A percentile compares a stretch with the other conserved stretches of the same genome.
Conservation (phyloP, 2,113 vertebrate genomes). For the Ancistrus triradiatus region DNA sequence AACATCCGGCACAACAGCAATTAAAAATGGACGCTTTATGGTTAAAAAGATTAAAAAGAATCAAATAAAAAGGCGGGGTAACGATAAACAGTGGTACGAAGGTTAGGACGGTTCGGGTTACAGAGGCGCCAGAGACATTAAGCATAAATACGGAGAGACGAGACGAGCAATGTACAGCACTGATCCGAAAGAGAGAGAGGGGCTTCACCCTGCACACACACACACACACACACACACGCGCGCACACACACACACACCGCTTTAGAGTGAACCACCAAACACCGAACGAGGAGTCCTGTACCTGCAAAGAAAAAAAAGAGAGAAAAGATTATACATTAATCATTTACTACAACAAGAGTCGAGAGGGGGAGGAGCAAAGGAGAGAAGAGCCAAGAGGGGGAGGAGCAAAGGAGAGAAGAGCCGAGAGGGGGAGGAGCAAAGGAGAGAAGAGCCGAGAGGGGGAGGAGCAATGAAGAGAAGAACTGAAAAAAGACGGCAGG, state of each 20-base stretch:
- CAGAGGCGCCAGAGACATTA: no score
- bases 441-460: no score
- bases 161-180: conserved; percentile 78
- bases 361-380: no score
- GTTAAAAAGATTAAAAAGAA: conserved; percentile 19
- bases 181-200: conserved; percentile 66
- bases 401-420: no score
- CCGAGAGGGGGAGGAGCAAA: no score
- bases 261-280: neutral
- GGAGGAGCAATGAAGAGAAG: no score
- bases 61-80: conserved; percentile 46
- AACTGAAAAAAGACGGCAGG: neutral
- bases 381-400: no score
- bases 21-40: conserved; percentile 65
- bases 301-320: neutral
- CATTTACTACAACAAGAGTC: no score
- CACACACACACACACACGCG: conserved; percentile 48
- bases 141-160: conserved; percentile 92
- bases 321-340: no score
- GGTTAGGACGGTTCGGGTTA: conserved; percentile 63
- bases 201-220: conserved; percentile 43
- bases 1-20: conserved; percentile 25
- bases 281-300: neutral
- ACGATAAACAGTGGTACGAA: conserved; percentile 79
- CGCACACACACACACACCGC: conserved; percentile 45